phyloP scores from a whole-genome alignment of 2,797 vertebrate genomes.

The Botia almorhae region DNA sequence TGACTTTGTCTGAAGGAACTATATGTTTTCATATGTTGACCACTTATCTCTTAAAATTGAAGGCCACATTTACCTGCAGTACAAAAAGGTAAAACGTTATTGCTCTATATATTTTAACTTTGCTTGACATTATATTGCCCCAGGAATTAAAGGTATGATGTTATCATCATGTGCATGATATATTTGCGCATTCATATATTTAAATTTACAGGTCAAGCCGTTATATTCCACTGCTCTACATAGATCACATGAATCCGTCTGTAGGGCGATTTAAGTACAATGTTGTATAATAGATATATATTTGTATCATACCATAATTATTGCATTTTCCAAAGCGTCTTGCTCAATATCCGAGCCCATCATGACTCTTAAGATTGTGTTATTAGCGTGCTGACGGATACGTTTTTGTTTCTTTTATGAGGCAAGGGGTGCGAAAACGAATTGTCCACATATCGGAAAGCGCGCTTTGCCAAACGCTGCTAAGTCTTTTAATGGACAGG shows the following conservation, averaged over 20 bases:
- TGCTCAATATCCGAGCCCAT: constrained; percentile 36
- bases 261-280: not conserved
- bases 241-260: constrained; percentile 4
- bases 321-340: constrained; percentile 32
- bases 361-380: constrained; percentile 16
- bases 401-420: constrained; percentile 36
- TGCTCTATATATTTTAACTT: too few species aligned
- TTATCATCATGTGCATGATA: not conserved
- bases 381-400: constrained; percentile 36
- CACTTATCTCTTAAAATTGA: not conserved
- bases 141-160: not conserved
- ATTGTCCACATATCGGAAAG: constrained; percentile 33
- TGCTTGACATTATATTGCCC: too few species aligned
- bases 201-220: not conserved
- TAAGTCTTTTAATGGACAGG: constrained; percentile 45
- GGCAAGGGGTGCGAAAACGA: constrained; percentile 39
- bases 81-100: too few species aligned
- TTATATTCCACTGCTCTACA: not conserved
- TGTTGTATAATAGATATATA: constrained; percentile 29
- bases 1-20: constrained; percentile 22
- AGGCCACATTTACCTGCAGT: not conserved
- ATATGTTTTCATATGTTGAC: not conserved
- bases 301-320: constrained; percentile 33
- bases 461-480: constrained; percentile 32
- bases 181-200: not conserved